Base-by-base conservation (phyloP, 2,888 invertebrate genomes). In the Pseudococcus longispinus region DNA sequence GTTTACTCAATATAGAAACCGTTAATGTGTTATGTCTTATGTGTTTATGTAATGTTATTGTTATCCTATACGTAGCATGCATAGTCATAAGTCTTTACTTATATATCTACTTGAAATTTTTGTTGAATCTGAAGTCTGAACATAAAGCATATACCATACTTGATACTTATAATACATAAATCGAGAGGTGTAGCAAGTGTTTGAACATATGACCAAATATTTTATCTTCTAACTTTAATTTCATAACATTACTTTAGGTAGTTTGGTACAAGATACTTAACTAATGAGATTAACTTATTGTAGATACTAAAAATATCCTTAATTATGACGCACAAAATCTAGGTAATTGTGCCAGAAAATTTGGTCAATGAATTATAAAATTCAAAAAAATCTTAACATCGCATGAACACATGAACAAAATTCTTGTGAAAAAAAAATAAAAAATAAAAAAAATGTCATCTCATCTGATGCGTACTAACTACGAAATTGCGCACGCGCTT, bases 291-390 rank as follows among this genome's bases (percentile, higher is more conserved):
- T 18, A 26, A 70, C 70, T 23, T 55, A n/a, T 55, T 55, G n/a
- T n/a, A n/a, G n/a, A 55, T 60, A 70, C 70, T 70, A 70, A 70
- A 70, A 70, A 70, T 70, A 70, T 29, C 29, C 70, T 70, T 70
- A 32, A 29, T 29, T 70, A 18, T 70, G 70, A 70, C 70, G 70
- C 70, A 70, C 70, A 29, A 70, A n/a, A 29, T 70, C 11, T 29
- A 29, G 70, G 70, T 70, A 32, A 70, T 26, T 70, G 70, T 70
- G 70, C 70, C 70, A 70, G 70, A 70, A 70, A 70, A 70, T 29
- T 70, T 70, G 29, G n/a, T 70, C 70, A 70, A 70, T 70, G 70
- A 70, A 70, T 70, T 70, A 29, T 29, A 29, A 26, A 23, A 8
- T 23, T 70, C 13, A 18, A 70, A 70, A 70, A 70, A 29, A 29